Evolutionary conservation across 2,797 vertebrate genomes (phyloP), one percentile per base, ranked within the genome.

Genomic region (Notolepis coatsorum): DNA sequence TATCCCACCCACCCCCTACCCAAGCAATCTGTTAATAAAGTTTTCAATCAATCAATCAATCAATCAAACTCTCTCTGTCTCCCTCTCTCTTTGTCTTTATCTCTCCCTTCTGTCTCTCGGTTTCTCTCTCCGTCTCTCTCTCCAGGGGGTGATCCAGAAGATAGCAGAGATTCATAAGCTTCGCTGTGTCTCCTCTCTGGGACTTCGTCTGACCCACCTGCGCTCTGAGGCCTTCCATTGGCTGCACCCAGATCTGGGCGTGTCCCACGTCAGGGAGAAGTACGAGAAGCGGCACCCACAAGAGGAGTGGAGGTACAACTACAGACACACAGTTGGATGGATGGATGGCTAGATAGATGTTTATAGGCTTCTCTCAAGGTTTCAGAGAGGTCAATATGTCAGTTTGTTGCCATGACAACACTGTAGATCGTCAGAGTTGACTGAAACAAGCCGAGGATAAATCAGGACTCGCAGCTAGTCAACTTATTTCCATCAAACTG

Each of bases 61-160:
- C n/a, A n/a, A n/a, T n/a, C n/a, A n/a, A n/a, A n/a, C 8, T 0
- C 0, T 1, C 37, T 47, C 30, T 20, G 3, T 54, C 20, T 62
- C 65, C 62, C 0, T 1, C 9, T 52, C 23, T 58, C 54, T 24
- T 30, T 59, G 39, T 57, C 0, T 8, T 2, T 7, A 15, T 43
- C 55, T 43, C 30, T 2, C 42, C 25, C 52, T 7, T 27, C 60
- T 6, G 18, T 52, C 2, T 2, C 8, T 30, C 10, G n/a, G n/a
- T n/a, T n/a, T 12, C 24, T 45, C 1, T 20, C 23, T 61, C 69
- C 15, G 12, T 31, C 4, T 48, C 12, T 79, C 53, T 52, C n/a
- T 57, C 84, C 73, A 99, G 98, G 96, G 96, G 55, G 95, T 99
- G 75, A 98, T 99, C 82, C 98, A 99, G 92, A 98, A 98, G 93